Conservation (phyloP, 2,113 vertebrate species). For the human (Homo sapiens) region DNA sequence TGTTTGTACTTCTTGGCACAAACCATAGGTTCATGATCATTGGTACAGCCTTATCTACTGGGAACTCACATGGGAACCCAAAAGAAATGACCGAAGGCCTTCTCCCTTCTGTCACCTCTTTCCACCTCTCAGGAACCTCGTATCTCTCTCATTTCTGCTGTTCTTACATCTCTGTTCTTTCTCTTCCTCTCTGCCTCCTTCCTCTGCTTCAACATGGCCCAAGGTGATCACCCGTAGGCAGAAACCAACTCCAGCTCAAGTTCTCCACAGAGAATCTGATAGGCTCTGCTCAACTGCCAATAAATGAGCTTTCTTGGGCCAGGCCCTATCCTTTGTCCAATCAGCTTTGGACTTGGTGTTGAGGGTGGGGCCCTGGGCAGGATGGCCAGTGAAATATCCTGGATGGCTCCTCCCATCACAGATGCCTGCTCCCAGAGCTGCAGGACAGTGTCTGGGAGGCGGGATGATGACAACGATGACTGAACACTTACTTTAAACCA, state of each 20-base stretch:
- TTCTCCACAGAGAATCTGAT: background rate
- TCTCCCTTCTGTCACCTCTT: background rate
- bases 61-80: background rate
- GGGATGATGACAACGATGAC: background rate
- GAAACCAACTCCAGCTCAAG: background rate
- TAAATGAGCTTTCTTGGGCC: background rate
- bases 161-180: background rate
- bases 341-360: background rate
- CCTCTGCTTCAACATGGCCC: background rate
- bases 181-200: background rate
- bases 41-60: background rate
- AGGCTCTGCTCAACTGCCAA: background rate
- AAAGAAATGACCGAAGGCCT: background rate
- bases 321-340: background rate
- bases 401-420: background rate
- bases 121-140: background rate
- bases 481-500: background rate
- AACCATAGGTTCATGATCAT: background rate
- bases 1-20: background rate
- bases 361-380: background rate
- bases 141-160: background rate
- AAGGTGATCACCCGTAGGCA: background rate
- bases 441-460: background rate
- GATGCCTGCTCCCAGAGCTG: background rate
- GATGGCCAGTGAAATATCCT: background rate